Evolutionary conservation across 2,888 invertebrate genomes (phyloP), one percentile per base, ranked within the genome.

Genomic region (Adelphocoris suturalis): DNA sequence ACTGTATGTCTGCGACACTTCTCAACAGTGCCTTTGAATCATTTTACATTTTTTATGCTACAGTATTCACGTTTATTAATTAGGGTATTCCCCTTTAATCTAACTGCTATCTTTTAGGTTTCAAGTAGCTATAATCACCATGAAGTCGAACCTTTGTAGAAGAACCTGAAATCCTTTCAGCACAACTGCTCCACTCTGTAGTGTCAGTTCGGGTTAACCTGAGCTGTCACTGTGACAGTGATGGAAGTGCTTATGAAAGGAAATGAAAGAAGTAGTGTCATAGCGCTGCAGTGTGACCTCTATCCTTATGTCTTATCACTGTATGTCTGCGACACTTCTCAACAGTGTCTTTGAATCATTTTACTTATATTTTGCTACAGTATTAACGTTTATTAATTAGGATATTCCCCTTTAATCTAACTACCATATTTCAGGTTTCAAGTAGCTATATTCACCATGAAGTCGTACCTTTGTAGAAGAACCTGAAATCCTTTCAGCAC

Each of bases 281-380:
- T 90, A 95, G 96, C 95, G 96, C 96, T 96, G 94, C 94, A 94
- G 94, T 93, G 95, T 95, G 95, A 96, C 96, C 97, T 94, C 96
- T 97, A 96, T 97, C 96, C 94, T 95, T 96, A 97, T 97, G 96
- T 96, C 95, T 94, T 90, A 92, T 95, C 95, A 95, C 94, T 94
- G 94, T 93, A 96, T 46, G 88, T 88, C 88, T 55, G 80, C 47
- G 88, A 28, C 55, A 27, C 80, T 14, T n/a, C 86, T 16, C 68
- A n/a, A 86, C 86, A 86, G n/a, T 47, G 92, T 91, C 19, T 19
- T 19, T 46, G 52, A 84, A 55, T 7, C 37, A 4, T 37, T 37
- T n/a, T n/a, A n/a, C n/a, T n/a, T n/a, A n/a, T n/a, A n/a, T n/a
- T n/a, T n/a, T n/a, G n/a, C n/a, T n/a, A n/a, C n/a, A n/a, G n/a